phyloP scores from a whole-genome alignment of 92 coral and sea anemone genomes.

The Diadumene lineata region DNA sequence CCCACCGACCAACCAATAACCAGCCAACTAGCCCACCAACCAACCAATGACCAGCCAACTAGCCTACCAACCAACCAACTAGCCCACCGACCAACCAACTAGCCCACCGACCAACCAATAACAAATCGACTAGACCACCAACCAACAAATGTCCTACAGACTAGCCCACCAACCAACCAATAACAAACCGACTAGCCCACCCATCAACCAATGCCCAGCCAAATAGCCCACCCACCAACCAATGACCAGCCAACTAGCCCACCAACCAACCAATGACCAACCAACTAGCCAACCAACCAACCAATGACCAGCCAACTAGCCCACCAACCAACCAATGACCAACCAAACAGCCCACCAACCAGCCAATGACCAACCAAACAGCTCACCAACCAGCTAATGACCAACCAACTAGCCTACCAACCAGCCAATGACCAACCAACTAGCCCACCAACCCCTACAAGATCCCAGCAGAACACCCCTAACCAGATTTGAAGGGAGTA shows the following conservation, averaged over 20 bases:
- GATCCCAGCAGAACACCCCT: too few species aligned
- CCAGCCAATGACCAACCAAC: background rate
- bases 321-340: background rate
- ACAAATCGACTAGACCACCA: background rate
- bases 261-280: background rate
- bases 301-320: background rate
- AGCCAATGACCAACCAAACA: background rate
- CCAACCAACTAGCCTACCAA: background rate
- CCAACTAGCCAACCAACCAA: background rate
- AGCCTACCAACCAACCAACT: background rate
- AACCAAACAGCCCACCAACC: background rate
- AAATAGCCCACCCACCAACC: background rate
- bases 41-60: background rate
- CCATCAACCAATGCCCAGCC: background rate
- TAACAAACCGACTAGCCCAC: background rate
- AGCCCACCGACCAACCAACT: background rate
- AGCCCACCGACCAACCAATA: background rate
- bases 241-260: background rate
- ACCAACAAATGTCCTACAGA: too few species aligned
- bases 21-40: background rate
- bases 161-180: background rate
- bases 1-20: background rate
- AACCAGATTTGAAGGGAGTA: too few species aligned
- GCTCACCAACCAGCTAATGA: background rate
- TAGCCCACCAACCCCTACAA: background rate